Conservation (phyloP, 2,113 vertebrate genomes). For the Hydrolagus affinis region DNA sequence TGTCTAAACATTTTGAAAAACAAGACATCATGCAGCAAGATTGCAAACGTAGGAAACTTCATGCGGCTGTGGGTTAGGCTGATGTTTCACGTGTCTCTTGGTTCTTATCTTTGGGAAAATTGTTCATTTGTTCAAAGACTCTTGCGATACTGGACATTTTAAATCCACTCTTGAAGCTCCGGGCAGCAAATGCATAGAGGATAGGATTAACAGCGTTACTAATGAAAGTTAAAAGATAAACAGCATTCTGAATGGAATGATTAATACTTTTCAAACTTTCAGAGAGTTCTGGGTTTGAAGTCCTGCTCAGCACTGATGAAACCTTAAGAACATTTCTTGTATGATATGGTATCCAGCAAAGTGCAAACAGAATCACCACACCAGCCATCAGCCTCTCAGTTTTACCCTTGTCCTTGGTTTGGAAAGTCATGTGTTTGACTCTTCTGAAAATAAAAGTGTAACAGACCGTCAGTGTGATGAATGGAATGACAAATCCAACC, state of each 20-base stretch:
- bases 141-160: too few relatives aligned
- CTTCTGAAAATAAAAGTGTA: conserved; percentile 59
- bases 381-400: conserved; percentile 55
- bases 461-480: conserved; percentile 54
- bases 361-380: conserved; percentile 53
- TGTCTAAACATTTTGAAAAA: too few relatives aligned
- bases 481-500: conserved; percentile 56
- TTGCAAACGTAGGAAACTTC: too few relatives aligned
- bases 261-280: conserved; percentile 37
- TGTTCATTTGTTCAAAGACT: too few relatives aligned
- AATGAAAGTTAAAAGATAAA: conserved; percentile 57
- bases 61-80: too few relatives aligned
- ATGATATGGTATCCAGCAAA: conserved; percentile 63
- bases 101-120: too few relatives aligned
- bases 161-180: too few relatives aligned
- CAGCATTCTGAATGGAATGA: conserved; percentile 44
- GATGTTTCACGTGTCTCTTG: too few relatives aligned
- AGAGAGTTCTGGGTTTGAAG: conserved; percentile 32
- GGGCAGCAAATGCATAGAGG: too few relatives aligned
- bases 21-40: too few relatives aligned
- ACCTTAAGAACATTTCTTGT: conserved; percentile 48
- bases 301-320: conserved; percentile 39
- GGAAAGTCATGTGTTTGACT: conserved; percentile 57
- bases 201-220: conserved; percentile 60
- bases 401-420: conserved; percentile 51